Base-by-base conservation (phyloP, 2,888 invertebrate genomes). In the Ennomos erosarius region DNA sequence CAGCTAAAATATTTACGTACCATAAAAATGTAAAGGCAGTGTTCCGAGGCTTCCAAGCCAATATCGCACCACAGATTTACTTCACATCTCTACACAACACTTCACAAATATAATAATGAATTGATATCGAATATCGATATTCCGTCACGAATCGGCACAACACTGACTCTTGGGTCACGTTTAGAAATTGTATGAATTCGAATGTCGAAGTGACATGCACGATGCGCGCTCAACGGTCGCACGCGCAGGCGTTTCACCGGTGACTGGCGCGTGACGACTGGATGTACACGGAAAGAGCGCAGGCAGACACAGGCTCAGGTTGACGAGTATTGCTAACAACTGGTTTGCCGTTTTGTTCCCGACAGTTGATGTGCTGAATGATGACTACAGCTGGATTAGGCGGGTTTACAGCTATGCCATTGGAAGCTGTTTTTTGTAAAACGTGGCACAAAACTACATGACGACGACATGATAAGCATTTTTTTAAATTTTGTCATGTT, bases 11-110 rank as follows among this genome's bases (percentile, higher is more conserved):
- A 75, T 66, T 74, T 79, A 70, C 85, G 86, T 77, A 89, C 90
- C 85, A 78, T 85, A 82, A 82, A 85, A 85, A 85, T 77, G 72
- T 75, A 77, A 84, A 81, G 75, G 70, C 78, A 74, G 78, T 73
- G 65, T 75, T 55, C 76, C 76, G 70, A 73, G 72, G 59, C 67
- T 75, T 55, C 76, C 76, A 69, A 73, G 72, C 60, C 67, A 74
- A 69, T 78, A 78, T 78, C 68, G 74, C 80, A 84, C 82, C 80
- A 75, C 51, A 56, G 62, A 62, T 54, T 43, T 63, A 63, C 6
- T 65, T 85, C 87, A 87, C 87, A 85, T 86, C 74, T 81, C 78
- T 71, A 70, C 85, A 85, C 82, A 76, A 70, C 81, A 84, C 83
- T 67, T 76, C 75, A 80, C 75, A 76, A 26, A 26, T 26, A 68